Evolutionary conservation across 2,888 invertebrate species (phyloP).

Genomic region (Crepidodera aurea): DNA sequence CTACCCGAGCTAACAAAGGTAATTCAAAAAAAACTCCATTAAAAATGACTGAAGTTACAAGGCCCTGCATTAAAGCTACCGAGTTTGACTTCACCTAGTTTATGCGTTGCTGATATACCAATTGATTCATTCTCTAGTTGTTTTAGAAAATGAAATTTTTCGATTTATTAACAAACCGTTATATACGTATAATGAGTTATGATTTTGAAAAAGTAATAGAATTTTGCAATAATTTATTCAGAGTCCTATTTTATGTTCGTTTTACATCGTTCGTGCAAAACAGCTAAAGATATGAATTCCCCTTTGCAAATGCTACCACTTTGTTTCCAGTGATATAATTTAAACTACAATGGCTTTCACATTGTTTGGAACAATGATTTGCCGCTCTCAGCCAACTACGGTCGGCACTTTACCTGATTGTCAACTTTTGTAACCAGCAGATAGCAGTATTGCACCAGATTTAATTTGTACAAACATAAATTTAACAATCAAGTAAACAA

Average conservation of each 20-base stretch:
- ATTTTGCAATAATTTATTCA: conserved; percentile 1
- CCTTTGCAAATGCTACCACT: conserved; percentile 21
- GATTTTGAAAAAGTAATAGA: neutral
- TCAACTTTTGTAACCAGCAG: conserved; percentile 60
- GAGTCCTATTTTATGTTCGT: neutral
- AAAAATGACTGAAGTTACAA: no score
- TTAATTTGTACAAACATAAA: conserved; percentile 64
- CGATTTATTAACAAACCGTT: no score
- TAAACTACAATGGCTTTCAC: conserved; percentile 29
- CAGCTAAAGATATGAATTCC: conserved; percentile 24
- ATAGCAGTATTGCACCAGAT: conserved; percentile 57
- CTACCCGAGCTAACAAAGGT: no score
- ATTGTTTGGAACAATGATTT: conserved; percentile 38
- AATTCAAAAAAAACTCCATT: no score
- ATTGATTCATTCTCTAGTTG: no score
- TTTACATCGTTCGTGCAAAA: conserved; percentile 15
- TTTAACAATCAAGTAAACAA: conserved; percentile 63
- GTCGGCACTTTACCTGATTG: conserved; percentile 53
- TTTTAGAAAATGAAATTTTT: no score
- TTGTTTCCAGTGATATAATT: conserved; percentile 36
- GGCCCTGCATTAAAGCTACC: no score
- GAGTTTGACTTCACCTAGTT: no score
- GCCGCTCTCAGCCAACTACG: conserved; percentile 46
- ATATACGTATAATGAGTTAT: no score
- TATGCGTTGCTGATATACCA: no score